Evolutionary conservation across 1,140 invertebrate species (phyloP), one percentile per base, ranked within the genome.

Genomic region (Atopsyche davidsoni): DNA sequence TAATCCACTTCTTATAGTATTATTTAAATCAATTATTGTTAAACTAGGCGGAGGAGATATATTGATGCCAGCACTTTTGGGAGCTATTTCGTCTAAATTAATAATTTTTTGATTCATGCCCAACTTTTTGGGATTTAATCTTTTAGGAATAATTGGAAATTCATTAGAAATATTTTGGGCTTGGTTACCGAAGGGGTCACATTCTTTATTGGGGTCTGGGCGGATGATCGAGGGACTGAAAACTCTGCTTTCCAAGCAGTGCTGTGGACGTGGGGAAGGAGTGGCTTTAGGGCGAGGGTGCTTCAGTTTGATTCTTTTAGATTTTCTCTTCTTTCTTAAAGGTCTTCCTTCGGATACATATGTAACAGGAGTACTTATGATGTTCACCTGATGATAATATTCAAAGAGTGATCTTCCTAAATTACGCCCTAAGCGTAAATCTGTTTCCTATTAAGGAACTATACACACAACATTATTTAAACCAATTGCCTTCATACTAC

Each of bases 11-110:
- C 56, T 53, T 36, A 58, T 58, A 14, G 47, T 53, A 35, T 54
- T 58, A 38, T 58, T 58, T 28, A 58, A 54, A 40, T 58, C 48
- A 17, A 58, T 58, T 17, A 58, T 58, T 14, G 51, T 49, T 13
- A 58, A 39, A 22, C 45, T 51, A 40, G 46, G 51, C 10, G 44
- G 38, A 31, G 51, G 51, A 22, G 56, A 58, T 46, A n/a, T n/a
- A n/a, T n/a, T n/a, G 24, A 38, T 13, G 34, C 42, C 10, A 47
- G 44, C 34, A 28, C 35, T 38, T 32, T 46, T 9, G 25, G 16
- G n/a, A 43, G 14, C 11, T 31, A 32, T 40, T 46, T 46, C 55
- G 25, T 41, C 39, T 13, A 36, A 28, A 31, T 40, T 45, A 32
- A 57, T 23, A 34, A 16, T 23, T 49, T 51, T 51, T 31, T 52